phyloP scores from a whole-genome alignment of 2,888 invertebrate genomes.

The Drosophila siamana region DNA sequence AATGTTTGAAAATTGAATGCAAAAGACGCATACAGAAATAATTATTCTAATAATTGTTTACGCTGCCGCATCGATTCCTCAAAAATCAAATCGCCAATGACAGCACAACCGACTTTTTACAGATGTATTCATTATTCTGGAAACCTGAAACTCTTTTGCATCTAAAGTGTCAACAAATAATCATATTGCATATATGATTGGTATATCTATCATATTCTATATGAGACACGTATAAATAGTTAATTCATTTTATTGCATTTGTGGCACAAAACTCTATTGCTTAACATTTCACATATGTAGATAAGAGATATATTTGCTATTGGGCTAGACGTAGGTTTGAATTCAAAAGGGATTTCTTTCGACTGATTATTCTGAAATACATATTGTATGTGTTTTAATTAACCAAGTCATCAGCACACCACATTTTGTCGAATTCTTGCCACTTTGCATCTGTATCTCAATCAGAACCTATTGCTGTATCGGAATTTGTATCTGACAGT shows the following conservation, averaged over 20 bases:
- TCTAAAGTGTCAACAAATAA: slow-evolving; percentile 18
- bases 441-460: slow-evolving; percentile 18
- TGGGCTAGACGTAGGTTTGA: too few species aligned
- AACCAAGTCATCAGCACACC: slow-evolving; percentile 20
- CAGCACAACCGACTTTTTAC: slow-evolving; percentile 1
- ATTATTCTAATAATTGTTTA: slow-evolving; percentile 21
- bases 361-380: background rate
- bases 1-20: slow-evolving; percentile 30
- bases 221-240: background rate
- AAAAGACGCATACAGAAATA: slow-evolving; percentile 13
- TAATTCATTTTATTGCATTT: background rate
- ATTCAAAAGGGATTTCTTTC: background rate
- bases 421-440: slow-evolving; percentile 36
- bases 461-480: slow-evolving; percentile 13
- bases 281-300: too few species aligned
- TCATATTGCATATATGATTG: background rate
- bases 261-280: too few species aligned
- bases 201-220: background rate
- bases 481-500: slow-evolving; percentile 26
- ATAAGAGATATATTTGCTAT: background rate
- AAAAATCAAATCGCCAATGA: slow-evolving; percentile 3
- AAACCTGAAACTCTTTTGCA: slow-evolving; percentile 5
- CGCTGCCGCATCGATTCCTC: slow-evolving; percentile 1
- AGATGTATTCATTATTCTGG: slow-evolving; percentile 3
- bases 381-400: slow-evolving; percentile 28